phyloP scores from a whole-genome alignment of 2,888 invertebrate genomes.

The Balanococcus diminutus region DNA sequence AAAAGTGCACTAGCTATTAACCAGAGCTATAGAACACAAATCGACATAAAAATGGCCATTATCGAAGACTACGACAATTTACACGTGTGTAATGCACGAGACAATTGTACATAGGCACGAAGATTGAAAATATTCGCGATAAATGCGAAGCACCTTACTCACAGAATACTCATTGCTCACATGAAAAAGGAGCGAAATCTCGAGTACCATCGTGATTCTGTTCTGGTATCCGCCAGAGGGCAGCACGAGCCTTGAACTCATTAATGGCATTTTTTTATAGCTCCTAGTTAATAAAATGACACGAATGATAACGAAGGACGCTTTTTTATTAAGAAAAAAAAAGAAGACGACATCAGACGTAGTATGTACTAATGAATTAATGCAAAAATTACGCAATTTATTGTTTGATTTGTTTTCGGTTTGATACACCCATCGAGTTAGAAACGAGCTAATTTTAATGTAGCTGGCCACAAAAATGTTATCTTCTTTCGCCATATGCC shows the following conservation, averaged over 20 bases:
- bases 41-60: background rate
- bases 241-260: constrained; percentile 39
- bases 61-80: background rate
- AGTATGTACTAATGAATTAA: background rate
- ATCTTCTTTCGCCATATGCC: background rate
- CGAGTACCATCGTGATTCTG: constrained; percentile 27
- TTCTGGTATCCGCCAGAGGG: constrained; percentile 23
- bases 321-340: constrained; percentile 24
- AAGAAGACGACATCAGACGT: constrained; percentile 33
- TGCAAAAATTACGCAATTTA: constrained; percentile 31
- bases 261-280: constrained; percentile 42
- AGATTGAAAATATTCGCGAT: background rate
- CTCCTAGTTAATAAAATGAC: constrained; percentile 41
- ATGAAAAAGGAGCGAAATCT: background rate
- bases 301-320: constrained; percentile 41
- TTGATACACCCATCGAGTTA: too few species aligned
- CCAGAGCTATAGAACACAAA: background rate
- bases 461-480: background rate
- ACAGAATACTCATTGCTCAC: too few species aligned
- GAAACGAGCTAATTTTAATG: background rate
- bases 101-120: background rate
- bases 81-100: background rate
- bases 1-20: background rate
- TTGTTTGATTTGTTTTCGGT: constrained; percentile 10
- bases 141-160: too few species aligned